phyloP scores from a whole-genome alignment of 2,797 vertebrate genomes.

The Macropus fuliginosus region DNA sequence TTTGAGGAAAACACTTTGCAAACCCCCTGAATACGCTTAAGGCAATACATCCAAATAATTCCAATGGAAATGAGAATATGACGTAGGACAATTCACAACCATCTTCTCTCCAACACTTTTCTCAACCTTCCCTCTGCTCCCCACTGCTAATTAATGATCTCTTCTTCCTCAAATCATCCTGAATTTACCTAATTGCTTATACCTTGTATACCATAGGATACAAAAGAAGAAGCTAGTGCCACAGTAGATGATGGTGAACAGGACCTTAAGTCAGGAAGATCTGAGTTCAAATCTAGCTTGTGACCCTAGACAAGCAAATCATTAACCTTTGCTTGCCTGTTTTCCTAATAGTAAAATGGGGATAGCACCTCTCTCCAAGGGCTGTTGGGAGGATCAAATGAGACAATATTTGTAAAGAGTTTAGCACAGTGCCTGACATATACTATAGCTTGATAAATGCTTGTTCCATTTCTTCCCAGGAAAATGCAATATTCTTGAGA shows the following conservation, averaged over 20 bases:
- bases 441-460: background rate
- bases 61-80: background rate
- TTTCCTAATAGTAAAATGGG: background rate
- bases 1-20: background rate
- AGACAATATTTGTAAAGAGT: background rate
- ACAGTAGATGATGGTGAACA: background rate
- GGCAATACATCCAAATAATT: background rate
- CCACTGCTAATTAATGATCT: background rate
- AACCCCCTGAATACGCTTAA: background rate
- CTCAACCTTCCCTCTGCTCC: background rate
- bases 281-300: background rate
- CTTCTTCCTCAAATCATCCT: background rate
- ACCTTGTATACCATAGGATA: background rate
- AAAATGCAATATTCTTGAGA: background rate
- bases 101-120: background rate
- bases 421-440: background rate
- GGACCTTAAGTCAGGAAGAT: background rate
- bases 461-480: background rate
- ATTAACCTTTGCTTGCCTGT: background rate
- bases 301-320: background rate
- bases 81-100: background rate
- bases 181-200: background rate
- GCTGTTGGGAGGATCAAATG: background rate
- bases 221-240: background rate
- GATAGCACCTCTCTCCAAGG: background rate